phyloP scores from a whole-genome alignment of 2,113 vertebrate genomes.

The Tenrec ecaudatus region DNA sequence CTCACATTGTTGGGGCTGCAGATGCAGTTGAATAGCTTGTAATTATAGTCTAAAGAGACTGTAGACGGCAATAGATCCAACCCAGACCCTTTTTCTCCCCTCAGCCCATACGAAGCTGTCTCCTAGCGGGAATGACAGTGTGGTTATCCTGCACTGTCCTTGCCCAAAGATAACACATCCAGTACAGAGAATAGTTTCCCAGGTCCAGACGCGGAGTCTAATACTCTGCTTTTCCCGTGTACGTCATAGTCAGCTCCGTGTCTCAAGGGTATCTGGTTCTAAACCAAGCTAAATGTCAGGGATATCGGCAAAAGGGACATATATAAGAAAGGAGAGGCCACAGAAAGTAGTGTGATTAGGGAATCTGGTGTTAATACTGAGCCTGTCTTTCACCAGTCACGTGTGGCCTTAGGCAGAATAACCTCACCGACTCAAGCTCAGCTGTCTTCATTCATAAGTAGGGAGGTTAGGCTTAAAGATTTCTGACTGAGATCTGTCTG shows the following conservation, averaged over 20 bases:
- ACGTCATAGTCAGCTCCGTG: conserved; percentile 59
- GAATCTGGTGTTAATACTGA: fast-evolving
- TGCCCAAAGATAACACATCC: conserved; percentile 4
- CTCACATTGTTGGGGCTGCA: conserved; percentile 79
- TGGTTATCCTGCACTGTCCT: background rate
- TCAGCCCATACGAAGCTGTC: conserved; percentile 46
- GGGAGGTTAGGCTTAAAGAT: background rate
- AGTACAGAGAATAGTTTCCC: background rate
- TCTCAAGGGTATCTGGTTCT: conserved; percentile 57
- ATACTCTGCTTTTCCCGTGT: background rate
- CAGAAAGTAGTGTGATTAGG: background rate
- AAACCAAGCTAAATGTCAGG: conserved; percentile 37
- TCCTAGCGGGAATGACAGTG: conserved; percentile 38
- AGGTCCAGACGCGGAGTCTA: conserved; percentile 41
- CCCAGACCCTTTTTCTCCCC: conserved; percentile 61
- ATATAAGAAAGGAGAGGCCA: background rate
- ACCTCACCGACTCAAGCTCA: background rate
- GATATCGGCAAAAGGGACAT: conserved; percentile 50
- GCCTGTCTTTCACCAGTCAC: background rate
- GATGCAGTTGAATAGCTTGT: conserved; percentile 81
- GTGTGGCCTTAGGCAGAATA: background rate
- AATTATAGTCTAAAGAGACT: conserved; percentile 73
- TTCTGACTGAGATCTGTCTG: background rate
- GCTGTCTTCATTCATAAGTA: background rate
- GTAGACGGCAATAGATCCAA: conserved; percentile 71